Percentiles rank a stretch among this genome's conserved stretches.
Conservation (phyloP, 2,797 vertebrate genomes). For the Girardinus metallicus region DNA sequence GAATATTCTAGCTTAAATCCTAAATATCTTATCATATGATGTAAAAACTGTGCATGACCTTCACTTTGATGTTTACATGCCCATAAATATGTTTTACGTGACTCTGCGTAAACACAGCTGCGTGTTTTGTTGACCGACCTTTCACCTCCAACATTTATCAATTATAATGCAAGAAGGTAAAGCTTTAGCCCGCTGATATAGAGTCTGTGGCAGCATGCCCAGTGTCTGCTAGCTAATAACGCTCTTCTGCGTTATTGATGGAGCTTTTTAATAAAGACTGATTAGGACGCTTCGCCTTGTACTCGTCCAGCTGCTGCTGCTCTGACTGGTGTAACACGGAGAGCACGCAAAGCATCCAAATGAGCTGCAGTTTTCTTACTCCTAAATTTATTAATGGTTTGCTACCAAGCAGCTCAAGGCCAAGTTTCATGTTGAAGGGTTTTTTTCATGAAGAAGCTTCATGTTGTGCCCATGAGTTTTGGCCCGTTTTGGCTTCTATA, state of each 20-base stretch:
- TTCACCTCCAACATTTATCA: constrained; percentile 36
- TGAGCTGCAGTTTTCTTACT: constrained; percentile 14
- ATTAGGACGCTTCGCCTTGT: constrained; percentile 17
- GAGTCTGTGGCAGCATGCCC: constrained; percentile 41
- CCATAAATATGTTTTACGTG: constrained; percentile 21
- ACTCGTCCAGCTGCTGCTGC: constrained; percentile 12
- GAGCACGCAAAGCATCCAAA: constrained; percentile 22
- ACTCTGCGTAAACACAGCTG: constrained; percentile 17
- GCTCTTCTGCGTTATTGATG: constrained; percentile 30
- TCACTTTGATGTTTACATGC: not conserved
- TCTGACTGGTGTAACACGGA: constrained; percentile 10
- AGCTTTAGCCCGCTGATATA: constrained; percentile 42
- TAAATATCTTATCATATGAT: not conserved
- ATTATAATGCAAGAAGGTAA: constrained; percentile 31
- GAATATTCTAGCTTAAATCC: not conserved
- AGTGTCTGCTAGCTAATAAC: constrained; percentile 45
- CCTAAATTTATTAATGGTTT: constrained; percentile 13
- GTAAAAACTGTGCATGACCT: not conserved
- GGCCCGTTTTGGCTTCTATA: too few relatives aligned
- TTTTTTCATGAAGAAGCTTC: not conserved
- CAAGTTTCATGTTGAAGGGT: not conserved
- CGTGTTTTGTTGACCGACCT: constrained; percentile 12
- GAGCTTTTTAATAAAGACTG: constrained; percentile 29
- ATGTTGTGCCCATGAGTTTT: not conserved
- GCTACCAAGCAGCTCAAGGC: constrained; percentile 4